phyloP scores from a whole-genome alignment of 1,140 invertebrate genomes.

The Meloidogyne exigua region DNA sequence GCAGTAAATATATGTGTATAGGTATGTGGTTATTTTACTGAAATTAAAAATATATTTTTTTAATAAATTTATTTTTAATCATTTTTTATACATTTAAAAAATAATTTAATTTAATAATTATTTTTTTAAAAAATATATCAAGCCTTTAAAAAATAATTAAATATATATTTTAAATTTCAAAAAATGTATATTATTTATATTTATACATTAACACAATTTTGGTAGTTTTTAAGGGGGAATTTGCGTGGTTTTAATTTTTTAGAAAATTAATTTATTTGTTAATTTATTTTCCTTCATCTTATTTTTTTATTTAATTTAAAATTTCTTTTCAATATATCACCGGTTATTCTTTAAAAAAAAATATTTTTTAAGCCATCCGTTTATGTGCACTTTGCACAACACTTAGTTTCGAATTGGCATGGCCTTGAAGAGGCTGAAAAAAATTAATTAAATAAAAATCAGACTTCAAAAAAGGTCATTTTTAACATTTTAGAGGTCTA shows the following conservation, averaged over 20 bases:
- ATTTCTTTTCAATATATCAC: background rate
- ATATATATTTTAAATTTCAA: constrained; percentile 5
- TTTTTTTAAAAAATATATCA: background rate
- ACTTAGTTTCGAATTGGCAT: constrained; percentile 58
- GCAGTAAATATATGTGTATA: too few species aligned
- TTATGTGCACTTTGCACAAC: constrained; percentile 64
- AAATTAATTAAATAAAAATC: too few species aligned
- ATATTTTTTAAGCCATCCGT: constrained; percentile 47
- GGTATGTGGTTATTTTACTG: background rate
- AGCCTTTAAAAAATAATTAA: background rate
- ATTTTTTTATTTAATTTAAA: background rate
- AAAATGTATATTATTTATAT: background rate
- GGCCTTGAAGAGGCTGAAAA: constrained; percentile 57
- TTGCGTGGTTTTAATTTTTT: background rate
- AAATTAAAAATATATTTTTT: background rate
- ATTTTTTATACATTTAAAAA: too few species aligned
- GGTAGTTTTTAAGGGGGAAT: background rate
- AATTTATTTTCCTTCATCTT: too few species aligned
- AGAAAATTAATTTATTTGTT: background rate
- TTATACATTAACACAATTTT: constrained; percentile 1
- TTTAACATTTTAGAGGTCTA: background rate
- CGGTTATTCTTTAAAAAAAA: constrained; percentile 30
- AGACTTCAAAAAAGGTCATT: background rate
- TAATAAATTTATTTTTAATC: background rate
- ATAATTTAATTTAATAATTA: background rate